A percentile compares a stretch with the other conserved stretches of the same genome.
Conservation (phyloP, 2,113 vertebrate species). For the Myiopsitta monachus region DNA sequence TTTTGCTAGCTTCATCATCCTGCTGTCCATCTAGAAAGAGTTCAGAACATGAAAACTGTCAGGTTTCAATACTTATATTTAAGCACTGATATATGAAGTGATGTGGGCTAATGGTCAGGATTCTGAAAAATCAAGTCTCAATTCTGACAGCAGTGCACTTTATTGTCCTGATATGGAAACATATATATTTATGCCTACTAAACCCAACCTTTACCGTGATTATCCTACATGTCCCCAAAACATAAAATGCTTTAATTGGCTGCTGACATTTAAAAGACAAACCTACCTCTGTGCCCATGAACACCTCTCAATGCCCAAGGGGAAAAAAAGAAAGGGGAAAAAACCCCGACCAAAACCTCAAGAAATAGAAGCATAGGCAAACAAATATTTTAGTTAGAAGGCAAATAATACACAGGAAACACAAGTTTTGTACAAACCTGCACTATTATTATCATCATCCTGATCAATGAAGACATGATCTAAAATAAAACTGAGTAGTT, state of each 20-base stretch:
- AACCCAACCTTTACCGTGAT: background rate
- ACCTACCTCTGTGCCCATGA: background rate
- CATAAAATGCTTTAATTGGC: background rate
- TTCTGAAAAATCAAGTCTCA: background rate
- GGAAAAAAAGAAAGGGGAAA: background rate
- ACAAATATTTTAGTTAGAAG: background rate
- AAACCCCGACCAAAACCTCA: background rate
- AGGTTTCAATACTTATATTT: background rate
- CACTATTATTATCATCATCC: constrained; percentile 93
- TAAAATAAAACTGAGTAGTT: constrained; percentile 95
- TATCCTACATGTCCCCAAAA: background rate
- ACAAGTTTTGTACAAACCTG: constrained; percentile 74
- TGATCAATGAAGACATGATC: constrained; percentile 99
- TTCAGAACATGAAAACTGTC: background rate
- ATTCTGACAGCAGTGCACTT: background rate
- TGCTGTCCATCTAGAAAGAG: constrained; percentile 89
- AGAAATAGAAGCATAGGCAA: background rate
- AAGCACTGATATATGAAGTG: background rate
- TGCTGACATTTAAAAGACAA: background rate
- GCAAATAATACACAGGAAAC: background rate
- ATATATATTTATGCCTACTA: background rate
- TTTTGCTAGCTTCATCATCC: constrained; percentile 97
- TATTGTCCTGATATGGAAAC: background rate
- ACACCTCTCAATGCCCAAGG: background rate
- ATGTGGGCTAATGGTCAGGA: background rate